phyloP scores from a whole-genome alignment of 2,113 vertebrate genomes.

The Nymphicus hollandicus region DNA sequence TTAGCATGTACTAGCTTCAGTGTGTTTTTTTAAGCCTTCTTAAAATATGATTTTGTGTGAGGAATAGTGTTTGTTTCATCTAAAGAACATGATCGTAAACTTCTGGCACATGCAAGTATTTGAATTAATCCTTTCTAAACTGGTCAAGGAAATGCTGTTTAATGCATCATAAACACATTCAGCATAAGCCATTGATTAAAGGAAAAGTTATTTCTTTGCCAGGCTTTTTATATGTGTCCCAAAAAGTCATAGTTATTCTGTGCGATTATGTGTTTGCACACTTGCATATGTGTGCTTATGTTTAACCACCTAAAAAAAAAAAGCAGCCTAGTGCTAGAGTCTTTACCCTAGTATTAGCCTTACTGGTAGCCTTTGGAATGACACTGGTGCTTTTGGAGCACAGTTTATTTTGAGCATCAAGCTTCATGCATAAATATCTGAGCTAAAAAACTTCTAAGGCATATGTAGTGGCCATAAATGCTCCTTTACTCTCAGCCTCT shows the following conservation, averaged over 20 bases:
- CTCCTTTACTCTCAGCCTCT: background rate
- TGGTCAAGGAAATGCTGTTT: background rate
- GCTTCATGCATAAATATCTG: background rate
- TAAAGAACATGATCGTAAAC: background rate
- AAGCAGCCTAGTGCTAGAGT: background rate
- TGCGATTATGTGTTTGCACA: rapidly evolving
- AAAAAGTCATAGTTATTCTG: background rate
- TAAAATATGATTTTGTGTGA: background rate
- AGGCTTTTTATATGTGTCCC: background rate
- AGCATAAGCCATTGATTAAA: background rate
- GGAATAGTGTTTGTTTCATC: background rate
- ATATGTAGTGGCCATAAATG: background rate
- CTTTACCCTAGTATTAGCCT: background rate
- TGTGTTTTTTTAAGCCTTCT: background rate
- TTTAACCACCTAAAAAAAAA: background rate
- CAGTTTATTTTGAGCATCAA: background rate
- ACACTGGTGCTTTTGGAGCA: background rate
- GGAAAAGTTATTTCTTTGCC: background rate
- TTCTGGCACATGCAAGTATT: background rate
- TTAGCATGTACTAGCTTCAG: background rate
- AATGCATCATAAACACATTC: background rate
- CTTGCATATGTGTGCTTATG: rapidly evolving
- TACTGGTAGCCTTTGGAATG: background rate
- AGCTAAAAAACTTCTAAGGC: background rate
- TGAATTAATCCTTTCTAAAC: background rate